Base-by-base conservation (phyloP, 2,113 vertebrate genomes). In the Anthoscopus minutus region DNA sequence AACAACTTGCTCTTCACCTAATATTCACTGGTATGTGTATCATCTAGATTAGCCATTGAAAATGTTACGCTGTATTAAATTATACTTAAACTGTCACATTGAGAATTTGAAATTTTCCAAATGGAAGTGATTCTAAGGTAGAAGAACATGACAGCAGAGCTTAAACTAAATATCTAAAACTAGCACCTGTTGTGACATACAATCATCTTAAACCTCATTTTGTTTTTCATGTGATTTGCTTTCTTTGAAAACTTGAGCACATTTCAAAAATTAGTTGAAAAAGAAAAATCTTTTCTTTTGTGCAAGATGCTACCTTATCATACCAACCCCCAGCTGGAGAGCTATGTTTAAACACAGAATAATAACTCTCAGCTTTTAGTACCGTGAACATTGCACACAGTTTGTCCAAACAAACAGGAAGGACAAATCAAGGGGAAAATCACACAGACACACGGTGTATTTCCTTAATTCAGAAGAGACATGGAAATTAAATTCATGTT, bases 361-460 rank as follows among this genome's bases (percentile, higher is more conserved):
- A 91, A 76, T 33, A 62, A 77, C 6, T 6, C 20, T 70, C 54
- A 88, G 85, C 76, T 60, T 88, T 92, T 70, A 76, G 57, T 53
- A 90, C 79, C 42, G 72, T 2, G 8, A 79, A 86, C 66, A 71
- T 33, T 47, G 38, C 71, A 66, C 5, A 76, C 60, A 31, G 47
- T 88, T 93, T 86, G 58, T 92, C 13, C 87, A 67, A 88, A 73
- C 72, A 88, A 95, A 95, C 71, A 94, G 71, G 81, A 96, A 97
- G 95, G 93, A 95, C 92, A 94, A 94, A 89, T 81, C 84, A 97
- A 96, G 93, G 93, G 93, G 95, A 97, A 93, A 88, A 83, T 17
- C 61, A 95, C 57, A 10, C 11, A 7, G 53, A 88, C 37, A 60
- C 4, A n/a, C 16, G 6, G 40, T 51, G 15, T 45, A 85, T 58